Evolutionary conservation across 2,888 invertebrate genomes (phyloP).

Genomic region (Rosalia funebris): DNA sequence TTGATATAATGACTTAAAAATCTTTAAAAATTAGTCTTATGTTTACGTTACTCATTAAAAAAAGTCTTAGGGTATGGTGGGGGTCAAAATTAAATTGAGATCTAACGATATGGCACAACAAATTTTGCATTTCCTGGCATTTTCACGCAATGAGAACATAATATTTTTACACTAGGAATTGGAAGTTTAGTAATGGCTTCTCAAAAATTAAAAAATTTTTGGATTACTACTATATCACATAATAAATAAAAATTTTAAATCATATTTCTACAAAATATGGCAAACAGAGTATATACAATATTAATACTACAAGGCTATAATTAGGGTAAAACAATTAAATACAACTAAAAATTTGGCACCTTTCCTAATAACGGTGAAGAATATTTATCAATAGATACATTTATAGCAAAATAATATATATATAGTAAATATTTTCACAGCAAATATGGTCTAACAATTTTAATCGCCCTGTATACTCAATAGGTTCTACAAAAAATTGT

Average conservation of each 20-base stretch:
- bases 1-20: constrained; percentile 9
- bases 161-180: background rate
- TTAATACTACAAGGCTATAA: too few relatives aligned
- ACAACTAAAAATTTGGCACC: too few relatives aligned
- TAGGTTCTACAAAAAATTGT: too few relatives aligned
- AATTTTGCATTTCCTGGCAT: constrained; percentile 11
- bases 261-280: background rate
- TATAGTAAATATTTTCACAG: too few relatives aligned
- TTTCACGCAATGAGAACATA: constrained; percentile 1
- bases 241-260: background rate
- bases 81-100: constrained; percentile 29
- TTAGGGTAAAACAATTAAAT: too few relatives aligned
- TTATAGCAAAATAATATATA: too few relatives aligned
- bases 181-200: background rate
- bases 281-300: background rate
- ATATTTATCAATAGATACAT: too few relatives aligned
- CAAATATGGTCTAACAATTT: too few relatives aligned
- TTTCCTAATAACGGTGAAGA: too few relatives aligned
- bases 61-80: constrained; percentile 1
- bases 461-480: too few relatives aligned
- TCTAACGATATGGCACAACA: constrained; percentile 29
- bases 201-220: background rate
- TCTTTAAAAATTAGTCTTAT: constrained; percentile 17
- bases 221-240: background rate
- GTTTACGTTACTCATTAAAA: constrained; percentile 1